Evolutionary conservation across 30 jellyfish, hydroid and myxozoan genomes (phyloP), one percentile per base, ranked within the genome.

Genomic region (Catostylus mosaicus): DNA sequence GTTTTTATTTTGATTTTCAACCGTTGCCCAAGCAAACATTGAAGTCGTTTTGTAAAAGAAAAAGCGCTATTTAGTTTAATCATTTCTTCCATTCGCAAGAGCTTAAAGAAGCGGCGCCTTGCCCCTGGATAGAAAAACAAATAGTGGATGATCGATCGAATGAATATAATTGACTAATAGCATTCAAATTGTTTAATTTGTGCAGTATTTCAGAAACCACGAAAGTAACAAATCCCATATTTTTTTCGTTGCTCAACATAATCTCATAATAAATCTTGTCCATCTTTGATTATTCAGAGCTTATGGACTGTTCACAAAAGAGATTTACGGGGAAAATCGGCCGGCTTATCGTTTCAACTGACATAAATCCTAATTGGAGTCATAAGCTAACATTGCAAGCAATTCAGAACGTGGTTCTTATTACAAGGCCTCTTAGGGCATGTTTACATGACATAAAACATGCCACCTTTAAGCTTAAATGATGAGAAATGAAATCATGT

Each of bases 221-320:
- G 6, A 52, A 52, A 52, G 67, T 52, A 52, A n/a, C 67, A n/a
- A 52, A 52, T 52, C 67, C 67, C 19, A 52, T 52, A 10, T 52
- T 20, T 52, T n/a, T 52, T 9, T n/a, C 67, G 29, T 52, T 20
- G 6, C 30, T n/a, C 23, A 52, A 20, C 6, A n/a, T 52, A 52
- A 52, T 52, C 67, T 26, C 8, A 52, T 52, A 52, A 52, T 20
- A 52, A 7, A 52, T 7, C 67, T n/a, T 26, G 29, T 52, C 29
- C 8, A 7, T 3, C 30, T 20, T 52, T 52, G 6, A 7, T 52
- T 52, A 52, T 52, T 52, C 67, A 52, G 19, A 52, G 29, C 67
- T 26, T 20, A 52, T 20, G 67, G 19, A 52, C 54, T 40, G 54
- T 14, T 40, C 54, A 5, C 11, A 40, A 40, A 40, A 14, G 54